These are phyloP conservation scores for Leucophenga montana DNA, from an alignment of 2,888 invertebrate genomes.

Conservation along the genomic window DNA sequence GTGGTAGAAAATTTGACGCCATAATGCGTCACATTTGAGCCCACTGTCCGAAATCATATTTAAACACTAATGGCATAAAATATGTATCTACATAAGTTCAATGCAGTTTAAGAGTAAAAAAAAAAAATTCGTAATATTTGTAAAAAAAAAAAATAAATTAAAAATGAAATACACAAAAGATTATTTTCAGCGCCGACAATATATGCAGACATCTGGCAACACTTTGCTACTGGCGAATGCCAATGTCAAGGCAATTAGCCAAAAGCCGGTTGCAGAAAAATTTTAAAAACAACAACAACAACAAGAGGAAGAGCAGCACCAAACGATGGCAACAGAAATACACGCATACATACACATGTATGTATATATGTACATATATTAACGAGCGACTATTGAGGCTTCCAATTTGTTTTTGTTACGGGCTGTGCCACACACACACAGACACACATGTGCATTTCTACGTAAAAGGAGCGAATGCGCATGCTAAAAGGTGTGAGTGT, in stretches of 20 bases:
- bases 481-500: neutral
- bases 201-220: constrained; percentile 24
- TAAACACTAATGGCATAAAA: no score
- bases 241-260: constrained; percentile 67
- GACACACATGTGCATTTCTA: neutral
- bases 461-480: neutral
- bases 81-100: no score
- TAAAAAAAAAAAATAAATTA: neutral
- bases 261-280: constrained; percentile 63
- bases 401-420: neutral
- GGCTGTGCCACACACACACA: neutral
- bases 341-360: neutral
- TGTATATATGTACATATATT: no score
- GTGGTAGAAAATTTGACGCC: no score
- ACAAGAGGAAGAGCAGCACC: constrained; percentile 43
- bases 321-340: constrained; percentile 28
- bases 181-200: no score
- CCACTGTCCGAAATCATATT: no score
- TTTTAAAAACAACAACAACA: no score
- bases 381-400: neutral
- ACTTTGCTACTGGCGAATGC: constrained; percentile 47
- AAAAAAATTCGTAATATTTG: neutral
- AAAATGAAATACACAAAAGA: no score
- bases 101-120: no score
- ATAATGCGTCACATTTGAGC: no score